A percentile compares a stretch with the other conserved stretches of the same genome.
Conservation (phyloP, 2,113 vertebrate species). For the Hippoglossus stenolepis region DNA sequence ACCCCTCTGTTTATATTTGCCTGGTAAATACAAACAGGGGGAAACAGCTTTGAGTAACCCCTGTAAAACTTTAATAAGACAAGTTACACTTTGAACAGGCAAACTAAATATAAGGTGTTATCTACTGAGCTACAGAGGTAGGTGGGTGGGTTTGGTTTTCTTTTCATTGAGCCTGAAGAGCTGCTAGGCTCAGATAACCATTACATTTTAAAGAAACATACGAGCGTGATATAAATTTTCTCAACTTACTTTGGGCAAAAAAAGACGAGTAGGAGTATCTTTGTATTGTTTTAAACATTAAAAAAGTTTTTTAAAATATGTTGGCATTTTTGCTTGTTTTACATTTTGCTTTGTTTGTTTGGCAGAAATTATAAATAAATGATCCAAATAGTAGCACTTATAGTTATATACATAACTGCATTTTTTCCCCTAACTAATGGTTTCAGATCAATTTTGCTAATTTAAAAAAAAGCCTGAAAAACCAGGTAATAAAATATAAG, state of each 20-base stretch:
- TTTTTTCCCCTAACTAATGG: no score
- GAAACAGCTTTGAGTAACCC: background rate
- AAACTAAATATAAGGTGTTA: background rate
- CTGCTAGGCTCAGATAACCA: background rate
- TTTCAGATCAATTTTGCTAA: no score
- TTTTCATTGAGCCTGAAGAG: background rate
- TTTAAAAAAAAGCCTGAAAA: no score
- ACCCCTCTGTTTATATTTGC: background rate
- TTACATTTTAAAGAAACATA: background rate
- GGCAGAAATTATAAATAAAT: no score
- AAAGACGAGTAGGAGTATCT: no score
- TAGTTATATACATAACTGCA: no score
- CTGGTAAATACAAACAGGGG: background rate
- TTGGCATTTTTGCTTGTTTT: no score
- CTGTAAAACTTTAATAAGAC: background rate
- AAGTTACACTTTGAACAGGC: background rate
- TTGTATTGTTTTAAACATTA: no score
- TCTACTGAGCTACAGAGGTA: background rate
- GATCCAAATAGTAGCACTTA: no score
- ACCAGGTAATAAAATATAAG: no score
- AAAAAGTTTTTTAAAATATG: no score
- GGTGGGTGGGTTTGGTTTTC: background rate
- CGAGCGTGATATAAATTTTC: background rate
- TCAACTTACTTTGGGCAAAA: background rate
- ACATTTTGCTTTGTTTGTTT: no score